Evolutionary conservation across 2,888 invertebrate species (phyloP).

Genomic region (Mesoligia furuncula): DNA sequence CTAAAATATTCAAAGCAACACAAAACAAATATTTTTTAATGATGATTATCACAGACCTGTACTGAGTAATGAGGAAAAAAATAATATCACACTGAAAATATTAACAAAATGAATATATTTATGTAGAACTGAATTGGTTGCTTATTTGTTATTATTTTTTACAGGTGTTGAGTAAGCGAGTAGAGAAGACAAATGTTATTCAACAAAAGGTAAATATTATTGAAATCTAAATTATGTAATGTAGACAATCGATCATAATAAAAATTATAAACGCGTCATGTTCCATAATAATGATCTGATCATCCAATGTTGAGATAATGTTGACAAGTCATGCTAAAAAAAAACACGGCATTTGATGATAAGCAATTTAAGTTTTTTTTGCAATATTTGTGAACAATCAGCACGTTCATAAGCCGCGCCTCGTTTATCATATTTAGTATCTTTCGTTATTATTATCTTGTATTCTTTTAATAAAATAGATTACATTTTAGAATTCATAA

Average conservation of each 20-base stretch:
- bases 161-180: constrained; percentile 7
- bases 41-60: constrained; percentile 84
- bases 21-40: constrained; percentile 42
- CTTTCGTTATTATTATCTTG: constrained; percentile 29
- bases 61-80: constrained; percentile 79
- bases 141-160: constrained; percentile 28
- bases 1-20: neutral
- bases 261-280: neutral
- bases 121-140: neutral
- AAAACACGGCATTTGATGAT: constrained; percentile 1
- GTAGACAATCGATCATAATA: neutral
- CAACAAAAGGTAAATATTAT: constrained; percentile 43
- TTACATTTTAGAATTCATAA: neutral
- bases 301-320: neutral
- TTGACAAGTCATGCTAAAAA: neutral
- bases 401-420: too few species aligned
- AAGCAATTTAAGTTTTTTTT: neutral
- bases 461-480: neutral
- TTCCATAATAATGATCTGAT: neutral
- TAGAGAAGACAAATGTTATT: neutral
- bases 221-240: neutral
- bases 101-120: neutral
- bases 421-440: neutral
- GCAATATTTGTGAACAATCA: neutral
- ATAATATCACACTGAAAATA: constrained; percentile 59